Evolutionary conservation across 2,888 invertebrate genomes (phyloP).

Genomic region (Tenthredo scrophulariae): DNA sequence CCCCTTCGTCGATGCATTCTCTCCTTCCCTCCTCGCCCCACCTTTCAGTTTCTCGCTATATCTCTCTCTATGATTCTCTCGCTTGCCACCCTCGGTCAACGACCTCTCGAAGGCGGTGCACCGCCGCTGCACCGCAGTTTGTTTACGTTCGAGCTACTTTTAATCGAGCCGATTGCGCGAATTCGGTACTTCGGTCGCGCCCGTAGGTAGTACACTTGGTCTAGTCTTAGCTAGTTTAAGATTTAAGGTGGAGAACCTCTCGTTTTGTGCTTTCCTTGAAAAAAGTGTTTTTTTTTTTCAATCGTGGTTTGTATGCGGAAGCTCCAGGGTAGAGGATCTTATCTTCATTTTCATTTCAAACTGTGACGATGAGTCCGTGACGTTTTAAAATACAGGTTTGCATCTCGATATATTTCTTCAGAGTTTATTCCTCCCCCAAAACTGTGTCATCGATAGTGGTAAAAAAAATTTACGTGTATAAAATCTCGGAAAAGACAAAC

Average conservation of each 20-base stretch:
- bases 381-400: not conserved
- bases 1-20: slow-evolving; percentile 58
- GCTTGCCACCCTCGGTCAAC: slow-evolving; percentile 72
- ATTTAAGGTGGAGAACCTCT: not conserved
- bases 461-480: not conserved
- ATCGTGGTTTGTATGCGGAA: not conserved
- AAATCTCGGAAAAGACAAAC: not conserved
- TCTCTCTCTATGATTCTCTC: slow-evolving; percentile 35
- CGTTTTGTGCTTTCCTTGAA: not conserved
- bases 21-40: slow-evolving; percentile 56
- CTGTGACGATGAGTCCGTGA: not conserved
- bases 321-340: not conserved
- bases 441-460: not conserved
- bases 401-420: not conserved
- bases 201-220: slow-evolving; percentile 14
- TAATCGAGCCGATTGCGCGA: slow-evolving; percentile 70
- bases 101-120: slow-evolving; percentile 73
- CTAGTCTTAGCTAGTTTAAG: slow-evolving; percentile 15
- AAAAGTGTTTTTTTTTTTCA: not conserved
- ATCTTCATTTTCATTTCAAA: not conserved
- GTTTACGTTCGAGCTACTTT: slow-evolving; percentile 74
- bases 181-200: slow-evolving; percentile 41
- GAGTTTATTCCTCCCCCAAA: not conserved
- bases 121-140: slow-evolving; percentile 67
- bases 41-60: slow-evolving; percentile 54